Percentiles rank a stretch among this genome's conserved stretches.
phyloP scores from a whole-genome alignment of 1,140 invertebrate species.

The Protaetia brevitarsis region DNA sequence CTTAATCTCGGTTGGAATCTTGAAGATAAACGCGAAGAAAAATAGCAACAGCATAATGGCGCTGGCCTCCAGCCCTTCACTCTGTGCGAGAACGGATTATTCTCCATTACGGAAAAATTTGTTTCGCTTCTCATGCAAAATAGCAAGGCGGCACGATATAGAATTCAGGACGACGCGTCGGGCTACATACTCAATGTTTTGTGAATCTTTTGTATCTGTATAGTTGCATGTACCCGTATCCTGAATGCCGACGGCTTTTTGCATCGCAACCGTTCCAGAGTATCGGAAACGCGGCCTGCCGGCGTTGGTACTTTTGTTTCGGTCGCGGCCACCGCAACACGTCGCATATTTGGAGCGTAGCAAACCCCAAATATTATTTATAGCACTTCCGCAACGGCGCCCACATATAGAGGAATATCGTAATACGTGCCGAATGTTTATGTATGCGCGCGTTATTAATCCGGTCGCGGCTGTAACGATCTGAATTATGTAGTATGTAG shows the following conservation, averaged over 20 bases:
- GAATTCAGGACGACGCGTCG: background rate
- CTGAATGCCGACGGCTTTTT: background rate
- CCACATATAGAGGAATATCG: background rate
- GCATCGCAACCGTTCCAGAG: background rate
- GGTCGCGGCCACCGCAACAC: background rate
- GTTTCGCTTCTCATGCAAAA: background rate
- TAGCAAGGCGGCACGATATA: background rate
- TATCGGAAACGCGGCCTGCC: slow-evolving; percentile 17
- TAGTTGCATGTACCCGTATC: too few relatives aligned
- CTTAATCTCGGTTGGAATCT: too few relatives aligned
- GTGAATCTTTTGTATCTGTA: slow-evolving; percentile 2
- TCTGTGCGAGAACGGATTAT: background rate
- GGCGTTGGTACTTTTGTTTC: slow-evolving; percentile 16
- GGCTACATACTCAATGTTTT: background rate
- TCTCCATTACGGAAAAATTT: background rate
- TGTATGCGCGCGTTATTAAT: background rate
- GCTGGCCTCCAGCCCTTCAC: too few relatives aligned
- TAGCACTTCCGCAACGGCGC: slow-evolving; percentile 1
- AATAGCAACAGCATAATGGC: too few relatives aligned
- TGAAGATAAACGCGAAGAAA: too few relatives aligned
- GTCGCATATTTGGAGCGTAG: slow-evolving; percentile 4
- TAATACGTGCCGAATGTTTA: background rate
- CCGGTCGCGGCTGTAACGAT: background rate
- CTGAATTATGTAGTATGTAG: slow-evolving; percentile 14
- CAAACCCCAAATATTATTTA: slow-evolving; percentile 17